Base-by-base conservation (phyloP, 2,888 invertebrate genomes). In the Ashinkailepas kermadecensis region DNA sequence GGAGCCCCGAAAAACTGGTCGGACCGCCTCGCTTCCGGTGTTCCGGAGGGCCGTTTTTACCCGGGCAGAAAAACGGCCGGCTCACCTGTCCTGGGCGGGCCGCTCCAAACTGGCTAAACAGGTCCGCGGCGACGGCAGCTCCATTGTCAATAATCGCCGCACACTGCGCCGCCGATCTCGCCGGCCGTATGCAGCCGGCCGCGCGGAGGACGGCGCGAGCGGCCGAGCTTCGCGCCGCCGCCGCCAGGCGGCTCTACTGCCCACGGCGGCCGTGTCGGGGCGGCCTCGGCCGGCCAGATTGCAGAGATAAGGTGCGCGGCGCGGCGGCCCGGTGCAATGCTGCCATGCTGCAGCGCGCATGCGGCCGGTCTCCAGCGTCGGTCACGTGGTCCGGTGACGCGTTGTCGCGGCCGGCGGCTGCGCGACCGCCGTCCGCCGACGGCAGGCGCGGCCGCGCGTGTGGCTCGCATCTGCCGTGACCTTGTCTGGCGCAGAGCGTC, bases 131-230 rank as follows among this genome's bases (percentile, higher is more conserved):
- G 39, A 12, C 8, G 70, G 70, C 54, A 18, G 70, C 70, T 70
- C 70, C 70, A 70, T 70, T 70, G 70, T 70, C 70, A 70, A 70
- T 70, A 70, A 70, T 70, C 70, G 54, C 70, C 70, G 7, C 70
- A 54, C 70, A 54, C 39, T 39, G 15, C 70, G n/a, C 13, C 67
- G 23, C 25, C n/a, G 67, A 9, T 21, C 67, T 4, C 25, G 23
- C n/a, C 67, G 25, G n/a, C 11, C 25, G 39, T 39, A 39, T 39
- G 39, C 39, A 25, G 67, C 64, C 25, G 25, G 23, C 23, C 67
- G 11, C 67, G 23, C 67, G 10, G 67, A 25, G 23, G n/a, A 25
- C 67, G 12, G 64, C 64, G 23, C 23, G 67, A 25, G 23, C 67
- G 23, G 67, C 67, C 25, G 12, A 10, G 67, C 25, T 67, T 23